phyloP scores from a whole-genome alignment of 2,888 invertebrate species.

The Tenthredo distinguenda region DNA sequence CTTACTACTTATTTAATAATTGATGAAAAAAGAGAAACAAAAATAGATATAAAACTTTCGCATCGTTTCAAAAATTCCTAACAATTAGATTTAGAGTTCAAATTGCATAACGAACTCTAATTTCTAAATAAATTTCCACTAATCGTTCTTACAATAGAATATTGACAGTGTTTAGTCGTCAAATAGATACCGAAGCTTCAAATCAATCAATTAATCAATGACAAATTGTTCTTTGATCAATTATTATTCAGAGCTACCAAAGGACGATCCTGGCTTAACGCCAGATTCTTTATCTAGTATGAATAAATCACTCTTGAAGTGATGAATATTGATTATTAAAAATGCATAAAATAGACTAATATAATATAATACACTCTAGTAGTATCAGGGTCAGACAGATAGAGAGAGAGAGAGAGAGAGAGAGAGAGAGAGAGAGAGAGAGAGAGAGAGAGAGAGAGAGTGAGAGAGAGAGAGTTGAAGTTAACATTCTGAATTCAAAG shows the following conservation, averaged over 20 bases:
- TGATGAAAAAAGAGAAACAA: not conserved
- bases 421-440: not conserved
- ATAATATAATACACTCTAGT: conserved; percentile 21
- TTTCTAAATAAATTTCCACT: conserved; percentile 36
- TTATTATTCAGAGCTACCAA: conserved; percentile 18
- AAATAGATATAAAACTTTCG: conserved; percentile 21
- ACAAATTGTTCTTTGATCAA: not conserved
- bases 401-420: not conserved
- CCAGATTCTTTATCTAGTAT: not conserved
- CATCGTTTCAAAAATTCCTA: conserved; percentile 26
- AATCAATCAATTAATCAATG: conserved; percentile 19
- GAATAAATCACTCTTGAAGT: not conserved
- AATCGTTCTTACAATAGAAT: not conserved
- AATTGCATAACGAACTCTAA: conserved; percentile 46
- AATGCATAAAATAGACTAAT: conserved; percentile 33
- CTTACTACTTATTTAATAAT: conserved; percentile 25
- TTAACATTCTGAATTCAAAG: conserved; percentile 21
- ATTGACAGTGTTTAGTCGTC: not conserved
- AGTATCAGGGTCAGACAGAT: not conserved
- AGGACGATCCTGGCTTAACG: not conserved
- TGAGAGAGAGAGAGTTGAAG: not conserved
- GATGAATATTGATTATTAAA: conserved; percentile 30
- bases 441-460: not conserved
- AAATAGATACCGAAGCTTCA: conserved; percentile 35
- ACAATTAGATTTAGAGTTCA: conserved; percentile 19